Evolutionary conservation across 2,797 vertebrate species (phyloP).

Genomic region (Molothrus aeneus): DNA sequence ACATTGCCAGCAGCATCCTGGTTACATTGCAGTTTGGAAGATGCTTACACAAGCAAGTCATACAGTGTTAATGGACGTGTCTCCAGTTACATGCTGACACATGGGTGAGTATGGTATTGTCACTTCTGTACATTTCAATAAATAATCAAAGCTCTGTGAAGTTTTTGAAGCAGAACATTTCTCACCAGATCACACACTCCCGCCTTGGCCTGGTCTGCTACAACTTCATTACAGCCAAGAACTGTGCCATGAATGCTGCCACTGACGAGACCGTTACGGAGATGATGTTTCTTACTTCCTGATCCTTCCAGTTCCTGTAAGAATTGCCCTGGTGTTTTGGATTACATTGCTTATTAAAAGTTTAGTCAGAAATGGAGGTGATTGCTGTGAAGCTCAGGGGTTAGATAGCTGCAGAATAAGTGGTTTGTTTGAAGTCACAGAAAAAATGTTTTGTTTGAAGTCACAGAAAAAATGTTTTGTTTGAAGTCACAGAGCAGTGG

Average conservation of each 20-base stretch:
- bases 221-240: not conserved
- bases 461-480: not conserved
- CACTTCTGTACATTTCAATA: not conserved
- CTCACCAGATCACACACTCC: not conserved
- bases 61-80: not conserved
- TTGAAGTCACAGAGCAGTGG: not conserved
- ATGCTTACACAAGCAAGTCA: not conserved
- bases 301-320: not conserved
- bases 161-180: not conserved
- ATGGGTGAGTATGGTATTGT: not conserved
- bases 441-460: not conserved
- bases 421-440: not conserved
- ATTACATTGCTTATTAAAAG: not conserved
- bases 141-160: not conserved
- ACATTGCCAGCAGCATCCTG: not conserved
- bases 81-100: not conserved
- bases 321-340: not conserved
- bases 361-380: not conserved
- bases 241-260: not conserved
- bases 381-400: not conserved
- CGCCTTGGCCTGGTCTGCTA: not conserved
- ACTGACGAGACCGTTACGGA: accelerated
- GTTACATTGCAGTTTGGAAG: not conserved
- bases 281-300: not conserved
- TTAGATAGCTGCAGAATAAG: not conserved